Percentiles rank a stretch among this genome's conserved stretches.
Conservation (phyloP, 2,797 vertebrate genomes). For the Dipus sagitta region DNA sequence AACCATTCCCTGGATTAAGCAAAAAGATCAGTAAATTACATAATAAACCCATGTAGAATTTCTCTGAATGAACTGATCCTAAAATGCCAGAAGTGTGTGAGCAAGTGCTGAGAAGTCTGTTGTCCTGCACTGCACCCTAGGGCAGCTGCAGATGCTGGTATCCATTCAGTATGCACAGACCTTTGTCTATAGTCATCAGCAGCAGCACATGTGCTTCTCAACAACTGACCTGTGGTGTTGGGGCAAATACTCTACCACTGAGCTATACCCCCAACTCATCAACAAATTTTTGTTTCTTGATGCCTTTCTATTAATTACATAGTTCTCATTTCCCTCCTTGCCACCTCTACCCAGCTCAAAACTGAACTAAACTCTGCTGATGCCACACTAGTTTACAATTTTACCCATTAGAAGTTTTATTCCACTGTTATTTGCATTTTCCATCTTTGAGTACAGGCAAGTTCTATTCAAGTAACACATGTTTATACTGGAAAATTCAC, state of each 20-base stretch:
- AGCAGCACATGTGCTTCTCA: not conserved
- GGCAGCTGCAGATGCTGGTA: not conserved
- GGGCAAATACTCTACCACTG: too few relatives aligned
- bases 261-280: not conserved
- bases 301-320: not conserved
- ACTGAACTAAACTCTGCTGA: not conserved
- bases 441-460: not conserved
- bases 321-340: not conserved
- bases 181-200: not conserved
- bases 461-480: not conserved
- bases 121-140: not conserved
- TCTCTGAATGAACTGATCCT: not conserved
- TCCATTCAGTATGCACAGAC: not conserved
- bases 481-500: not conserved
- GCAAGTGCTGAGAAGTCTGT: not conserved
- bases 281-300: not conserved
- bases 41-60: not conserved
- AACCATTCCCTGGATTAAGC: not conserved
- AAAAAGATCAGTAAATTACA: not conserved
- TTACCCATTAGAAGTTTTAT: not conserved
- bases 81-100: not conserved
- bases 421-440: slow-evolving; percentile 14
- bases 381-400: not conserved
- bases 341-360: not conserved
- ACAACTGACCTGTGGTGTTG: accelerated